Percentiles rank a stretch among this genome's conserved stretches.
Conservation (phyloP, 2,797 vertebrate species). For the Steatocranus sp. region DNA sequence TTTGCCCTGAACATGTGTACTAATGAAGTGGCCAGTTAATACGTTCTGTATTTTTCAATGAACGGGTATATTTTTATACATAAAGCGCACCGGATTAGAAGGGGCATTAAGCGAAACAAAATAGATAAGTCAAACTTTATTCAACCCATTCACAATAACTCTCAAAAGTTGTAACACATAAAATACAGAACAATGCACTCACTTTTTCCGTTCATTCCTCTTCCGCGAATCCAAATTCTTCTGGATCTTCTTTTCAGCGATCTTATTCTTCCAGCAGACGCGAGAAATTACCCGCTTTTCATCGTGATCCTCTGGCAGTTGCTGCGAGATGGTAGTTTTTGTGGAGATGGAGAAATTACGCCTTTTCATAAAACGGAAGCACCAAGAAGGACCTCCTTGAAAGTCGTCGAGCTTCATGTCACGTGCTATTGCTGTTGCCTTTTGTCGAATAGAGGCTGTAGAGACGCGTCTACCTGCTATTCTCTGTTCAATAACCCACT, state of each 20-base stretch:
- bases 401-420: neutral
- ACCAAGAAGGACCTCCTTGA: neutral
- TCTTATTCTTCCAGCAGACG: neutral
- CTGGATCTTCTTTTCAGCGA: neutral
- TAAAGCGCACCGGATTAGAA: neutral
- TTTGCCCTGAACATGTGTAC: neutral
- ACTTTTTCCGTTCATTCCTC: neutral
- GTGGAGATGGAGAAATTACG: neutral
- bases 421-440: neutral
- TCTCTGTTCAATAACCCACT: neutral
- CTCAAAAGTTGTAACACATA: neutral
- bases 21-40: neutral
- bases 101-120: neutral
- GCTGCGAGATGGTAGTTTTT: neutral
- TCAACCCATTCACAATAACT: neutral
- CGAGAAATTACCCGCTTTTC: neutral
- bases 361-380: neutral
- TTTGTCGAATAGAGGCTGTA: neutral
- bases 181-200: neutral
- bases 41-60: neutral
- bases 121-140: neutral
- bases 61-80: neutral
- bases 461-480: neutral
- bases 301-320: neutral
- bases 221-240: neutral